Conservation (phyloP, 2,797 vertebrate species). For the Tamandua tetradactyla region DNA sequence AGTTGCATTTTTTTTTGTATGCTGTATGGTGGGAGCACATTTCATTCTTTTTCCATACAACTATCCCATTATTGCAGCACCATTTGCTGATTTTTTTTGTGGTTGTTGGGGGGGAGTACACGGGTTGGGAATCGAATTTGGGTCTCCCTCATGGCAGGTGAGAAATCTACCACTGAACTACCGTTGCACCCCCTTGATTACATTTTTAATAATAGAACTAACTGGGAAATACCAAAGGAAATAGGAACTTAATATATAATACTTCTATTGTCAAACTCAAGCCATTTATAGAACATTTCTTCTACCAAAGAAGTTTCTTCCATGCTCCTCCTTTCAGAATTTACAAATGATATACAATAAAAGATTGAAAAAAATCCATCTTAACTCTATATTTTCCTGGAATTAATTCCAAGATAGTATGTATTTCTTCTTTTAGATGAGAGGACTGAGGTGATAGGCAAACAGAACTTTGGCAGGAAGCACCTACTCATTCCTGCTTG, state of each 20-base stretch:
- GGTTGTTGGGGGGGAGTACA: too few species aligned
- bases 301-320: background rate
- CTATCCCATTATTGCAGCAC: too few species aligned
- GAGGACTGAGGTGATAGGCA: background rate
- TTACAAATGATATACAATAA: background rate
- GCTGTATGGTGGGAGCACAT: too few species aligned
- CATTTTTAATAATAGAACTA: constrained; percentile 27
- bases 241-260: background rate
- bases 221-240: constrained; percentile 26
- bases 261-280: background rate
- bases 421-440: background rate
- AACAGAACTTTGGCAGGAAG: background rate
- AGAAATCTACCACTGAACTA: too few species aligned
- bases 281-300: background rate
- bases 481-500: background rate
- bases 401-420: background rate
- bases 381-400: background rate
- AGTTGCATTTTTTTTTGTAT: constrained; percentile 6
- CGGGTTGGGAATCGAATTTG: too few species aligned
- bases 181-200: too few species aligned
- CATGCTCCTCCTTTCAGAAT: background rate
- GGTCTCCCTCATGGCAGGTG: too few species aligned
- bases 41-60: too few species aligned
- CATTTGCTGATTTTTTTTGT: too few species aligned
- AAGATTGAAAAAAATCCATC: background rate